Conservation (phyloP, 2,797 vertebrate species). For the Lepilemur septentrionalis region DNA sequence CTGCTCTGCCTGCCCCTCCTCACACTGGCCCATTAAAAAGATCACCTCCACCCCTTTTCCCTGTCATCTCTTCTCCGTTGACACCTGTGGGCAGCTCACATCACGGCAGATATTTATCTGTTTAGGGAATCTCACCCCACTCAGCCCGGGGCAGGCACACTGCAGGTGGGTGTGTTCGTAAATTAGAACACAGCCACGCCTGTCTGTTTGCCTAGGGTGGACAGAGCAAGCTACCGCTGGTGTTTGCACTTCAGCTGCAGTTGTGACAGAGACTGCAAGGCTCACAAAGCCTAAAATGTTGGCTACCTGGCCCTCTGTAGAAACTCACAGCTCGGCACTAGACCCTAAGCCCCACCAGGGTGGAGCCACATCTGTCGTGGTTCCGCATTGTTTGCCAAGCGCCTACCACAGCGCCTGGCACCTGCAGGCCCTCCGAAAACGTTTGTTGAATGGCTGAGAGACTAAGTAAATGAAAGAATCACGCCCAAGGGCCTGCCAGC, state of each 20-base stretch:
- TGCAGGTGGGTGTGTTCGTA: neutral
- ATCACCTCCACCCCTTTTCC: neutral
- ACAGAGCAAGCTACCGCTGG: neutral
- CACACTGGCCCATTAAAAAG: fast-evolving
- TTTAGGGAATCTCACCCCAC: neutral
- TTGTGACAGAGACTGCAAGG: fast-evolving
- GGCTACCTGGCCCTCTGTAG: neutral
- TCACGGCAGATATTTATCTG: neutral
- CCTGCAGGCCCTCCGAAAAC: neutral
- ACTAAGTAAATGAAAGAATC: neutral
- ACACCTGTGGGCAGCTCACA: neutral
- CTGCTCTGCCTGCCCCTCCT: neutral
- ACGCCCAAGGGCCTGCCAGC: neutral
- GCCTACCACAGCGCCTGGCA: neutral
- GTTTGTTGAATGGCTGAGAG: neutral
- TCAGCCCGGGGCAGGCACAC: neutral
- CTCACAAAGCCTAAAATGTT: neutral
- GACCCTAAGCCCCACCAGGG: too few relatives aligned
- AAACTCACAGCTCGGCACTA: fast-evolving
- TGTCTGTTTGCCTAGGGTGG: neutral
- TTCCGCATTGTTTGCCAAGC: neutral
- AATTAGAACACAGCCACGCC: neutral
- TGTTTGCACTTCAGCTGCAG: neutral
- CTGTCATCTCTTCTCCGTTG: neutral
- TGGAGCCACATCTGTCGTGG: fast-evolving